phyloP scores from a whole-genome alignment of 2,113 vertebrate genomes.

The Bufo gargarizans region DNA sequence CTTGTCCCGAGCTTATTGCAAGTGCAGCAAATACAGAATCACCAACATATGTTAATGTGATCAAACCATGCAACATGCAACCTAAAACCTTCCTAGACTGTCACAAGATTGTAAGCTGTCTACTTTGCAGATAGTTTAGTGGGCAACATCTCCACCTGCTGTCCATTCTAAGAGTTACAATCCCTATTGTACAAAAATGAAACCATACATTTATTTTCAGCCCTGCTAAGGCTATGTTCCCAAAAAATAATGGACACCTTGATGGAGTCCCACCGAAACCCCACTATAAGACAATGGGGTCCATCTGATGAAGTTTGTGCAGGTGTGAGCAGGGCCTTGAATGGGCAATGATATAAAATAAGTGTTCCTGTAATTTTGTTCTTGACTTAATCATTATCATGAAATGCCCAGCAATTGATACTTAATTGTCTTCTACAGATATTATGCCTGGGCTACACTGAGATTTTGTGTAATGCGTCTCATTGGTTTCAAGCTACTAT shows the following conservation, averaged over 20 bases:
- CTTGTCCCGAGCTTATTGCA: background rate
- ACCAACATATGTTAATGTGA: background rate
- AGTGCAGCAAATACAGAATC: background rate
- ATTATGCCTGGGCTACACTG: too few relatives aligned
- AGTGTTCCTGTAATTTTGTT: background rate
- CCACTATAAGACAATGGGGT: too few relatives aligned
- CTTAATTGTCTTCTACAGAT: too few relatives aligned
- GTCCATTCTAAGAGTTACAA: background rate
- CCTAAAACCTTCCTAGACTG: background rate
- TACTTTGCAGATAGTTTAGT: background rate
- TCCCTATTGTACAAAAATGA: background rate
- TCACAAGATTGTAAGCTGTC: background rate
- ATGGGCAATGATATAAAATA: background rate
- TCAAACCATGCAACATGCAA: background rate
- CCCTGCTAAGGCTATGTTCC: background rate
- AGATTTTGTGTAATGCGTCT: too few relatives aligned
- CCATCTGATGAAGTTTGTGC: too few relatives aligned
- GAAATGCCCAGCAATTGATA: too few relatives aligned
- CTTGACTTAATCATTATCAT: too few relatives aligned
- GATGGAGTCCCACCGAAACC: background rate
- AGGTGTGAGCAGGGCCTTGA: background rate
- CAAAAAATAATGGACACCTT: background rate
- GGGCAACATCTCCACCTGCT: conserved; percentile 20
- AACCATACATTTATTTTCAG: background rate
- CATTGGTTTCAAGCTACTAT: too few relatives aligned